A percentile compares a stretch with the other conserved stretches of the same genome.
phyloP scores from a whole-genome alignment of 1,140 invertebrate species.

The Penaeus chinensis region DNA sequence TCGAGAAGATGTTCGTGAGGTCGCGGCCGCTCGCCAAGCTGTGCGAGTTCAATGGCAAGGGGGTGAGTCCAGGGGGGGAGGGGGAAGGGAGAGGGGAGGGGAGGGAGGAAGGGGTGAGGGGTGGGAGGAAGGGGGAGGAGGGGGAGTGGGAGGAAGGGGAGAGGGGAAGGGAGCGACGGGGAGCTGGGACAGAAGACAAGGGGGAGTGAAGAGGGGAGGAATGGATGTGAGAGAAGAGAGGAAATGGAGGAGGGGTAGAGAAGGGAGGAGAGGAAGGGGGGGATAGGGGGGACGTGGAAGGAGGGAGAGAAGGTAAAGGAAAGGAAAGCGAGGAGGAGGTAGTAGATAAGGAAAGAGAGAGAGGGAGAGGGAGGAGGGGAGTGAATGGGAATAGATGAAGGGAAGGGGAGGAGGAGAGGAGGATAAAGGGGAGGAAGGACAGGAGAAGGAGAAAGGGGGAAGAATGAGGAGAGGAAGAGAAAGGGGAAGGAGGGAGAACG shows the following conservation, averaged over 20 bases:
- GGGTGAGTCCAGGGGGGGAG: slow-evolving; percentile 40
- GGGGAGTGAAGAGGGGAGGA: no score
- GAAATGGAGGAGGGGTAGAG: background rate
- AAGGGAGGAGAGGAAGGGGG: no score
- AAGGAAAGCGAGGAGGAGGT: no score
- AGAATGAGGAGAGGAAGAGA: no score
- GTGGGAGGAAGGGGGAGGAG: background rate
- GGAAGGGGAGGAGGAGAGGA: no score
- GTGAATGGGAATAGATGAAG: no score
- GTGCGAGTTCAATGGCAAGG: slow-evolving; percentile 79
- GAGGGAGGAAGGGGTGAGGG: background rate
- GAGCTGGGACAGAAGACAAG: no score
- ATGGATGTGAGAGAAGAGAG: no score
- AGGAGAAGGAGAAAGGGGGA: background rate
- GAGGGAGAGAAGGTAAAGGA: background rate
- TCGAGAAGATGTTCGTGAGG: slow-evolving; percentile 71
- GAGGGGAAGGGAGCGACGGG: background rate
- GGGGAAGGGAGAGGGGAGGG: background rate
- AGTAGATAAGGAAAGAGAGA: no score
- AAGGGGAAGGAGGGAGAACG: background rate
- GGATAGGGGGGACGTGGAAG: background rate
- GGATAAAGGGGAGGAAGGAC: background rate
- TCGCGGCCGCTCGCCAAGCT: slow-evolving; percentile 79
- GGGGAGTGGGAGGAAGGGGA: background rate
- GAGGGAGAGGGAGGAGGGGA: background rate